Evolutionary conservation across 2,113 vertebrate genomes (phyloP).

Genomic region (Melanotaenia duboulayi): DNA sequence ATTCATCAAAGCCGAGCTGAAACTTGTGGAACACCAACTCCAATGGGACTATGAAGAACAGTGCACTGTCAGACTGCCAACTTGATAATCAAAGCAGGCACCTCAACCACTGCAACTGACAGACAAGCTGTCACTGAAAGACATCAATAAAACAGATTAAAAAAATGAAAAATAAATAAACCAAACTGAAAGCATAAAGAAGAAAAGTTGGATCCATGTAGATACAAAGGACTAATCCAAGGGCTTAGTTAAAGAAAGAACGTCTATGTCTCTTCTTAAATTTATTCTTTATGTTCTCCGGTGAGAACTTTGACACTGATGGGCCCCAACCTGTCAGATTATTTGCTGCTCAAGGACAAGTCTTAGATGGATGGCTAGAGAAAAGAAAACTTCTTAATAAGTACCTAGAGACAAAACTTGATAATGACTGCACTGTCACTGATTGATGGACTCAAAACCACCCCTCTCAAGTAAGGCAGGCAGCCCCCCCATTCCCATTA

Average conservation of each 20-base stretch:
- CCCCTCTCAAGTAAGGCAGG: conserved; percentile 11
- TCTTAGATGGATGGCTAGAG: conserved; percentile 30
- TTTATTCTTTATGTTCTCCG: conserved; percentile 16
- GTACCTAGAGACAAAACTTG: conserved; percentile 32
- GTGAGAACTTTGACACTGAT: conserved; percentile 44
- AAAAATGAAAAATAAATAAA: conserved; percentile 17
- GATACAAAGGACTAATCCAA: background rate
- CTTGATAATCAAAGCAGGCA: conserved; percentile 43
- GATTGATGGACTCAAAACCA: conserved; percentile 40
- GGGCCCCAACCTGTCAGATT: conserved; percentile 44
- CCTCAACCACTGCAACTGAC: conserved; percentile 34
- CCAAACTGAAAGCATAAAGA: background rate
- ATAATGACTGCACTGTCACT: conserved; percentile 28
- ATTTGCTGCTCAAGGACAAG: conserved; percentile 34
- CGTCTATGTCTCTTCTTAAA: conserved; percentile 1
- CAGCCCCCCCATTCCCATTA: background rate
- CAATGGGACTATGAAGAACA: conserved; percentile 28
- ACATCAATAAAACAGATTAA: conserved; percentile 17
- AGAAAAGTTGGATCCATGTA: background rate
- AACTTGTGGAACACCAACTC: conserved; percentile 32
- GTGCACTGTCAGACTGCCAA: conserved; percentile 30
- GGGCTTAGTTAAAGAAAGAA: conserved; percentile 23
- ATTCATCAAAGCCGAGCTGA: background rate
- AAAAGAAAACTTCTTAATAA: conserved; percentile 41
- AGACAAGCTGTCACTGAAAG: conserved; percentile 44